Base-by-base conservation (phyloP, 2,888 invertebrate genomes). In the Gerris lacustris region DNA sequence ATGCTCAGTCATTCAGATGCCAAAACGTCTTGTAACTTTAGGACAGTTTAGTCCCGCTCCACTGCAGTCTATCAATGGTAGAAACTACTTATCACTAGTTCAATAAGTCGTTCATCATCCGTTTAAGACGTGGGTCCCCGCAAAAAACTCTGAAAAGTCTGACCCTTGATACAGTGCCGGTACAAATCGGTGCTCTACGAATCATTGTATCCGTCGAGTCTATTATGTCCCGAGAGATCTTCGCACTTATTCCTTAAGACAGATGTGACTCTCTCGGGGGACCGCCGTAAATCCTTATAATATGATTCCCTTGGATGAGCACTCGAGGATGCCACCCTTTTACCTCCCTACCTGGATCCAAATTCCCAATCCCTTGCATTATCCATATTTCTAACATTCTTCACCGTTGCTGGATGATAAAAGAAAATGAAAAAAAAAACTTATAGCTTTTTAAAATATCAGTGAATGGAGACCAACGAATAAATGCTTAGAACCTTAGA, bases 1-100 rank as follows among this genome's bases (percentile, higher is more conserved):
- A 55, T 55, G 55, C 55, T 55, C 55, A 55, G 55, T 55, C 55
- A 55, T 55, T 55, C 55, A 55, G 55, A 55, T 11, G 9, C 55
- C 15, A 15, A 55, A 55, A 55, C 9, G 55, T 55, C 55, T 55
- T 55, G 15, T 11, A 15, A 55, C 31, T 31, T 9, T 55, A 55
- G 15, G 15, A 55, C 9, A 9, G 9, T 55, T 55, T 55, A 55
- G 55, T 55, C 55, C 9, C 9, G 55, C 55, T 55, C 15, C 11
- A 55, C 55, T 55, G 55, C 11, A 55, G 9, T 55, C 15, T 55
- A 55, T 55, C 55, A 55, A 55, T 55, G 55, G 15, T 9, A 31
- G 31, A 31, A 31, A 31, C 31, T 31, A 55, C 55, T 11, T 55
- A 55, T 55, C 55, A 55, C 9, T 55, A 55, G 11, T 55, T 15